These are phyloP conservation scores for Gila robusta DNA, from an alignment of 2,797 vertebrate species.

Conservation along the genomic window DNA sequence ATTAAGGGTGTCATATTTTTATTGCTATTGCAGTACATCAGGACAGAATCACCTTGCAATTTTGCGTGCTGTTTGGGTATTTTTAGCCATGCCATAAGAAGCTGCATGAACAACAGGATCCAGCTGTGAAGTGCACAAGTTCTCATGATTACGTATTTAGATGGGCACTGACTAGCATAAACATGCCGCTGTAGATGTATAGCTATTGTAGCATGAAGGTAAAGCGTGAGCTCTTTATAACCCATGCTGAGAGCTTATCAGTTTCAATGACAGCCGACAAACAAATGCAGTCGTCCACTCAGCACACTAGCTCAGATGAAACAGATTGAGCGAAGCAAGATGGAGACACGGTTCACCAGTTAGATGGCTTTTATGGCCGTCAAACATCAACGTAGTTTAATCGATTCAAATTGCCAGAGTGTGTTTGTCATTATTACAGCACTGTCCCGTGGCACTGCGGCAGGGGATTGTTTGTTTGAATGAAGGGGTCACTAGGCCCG, in stretches of 20 bases:
- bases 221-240: slow-evolving; percentile 36
- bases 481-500: slow-evolving; percentile 51
- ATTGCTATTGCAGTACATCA: slow-evolving; percentile 16
- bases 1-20: slow-evolving; percentile 28
- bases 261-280: slow-evolving; percentile 35
- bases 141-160: not conserved
- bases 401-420: slow-evolving; percentile 48
- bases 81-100: slow-evolving; percentile 24
- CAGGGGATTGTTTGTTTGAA: slow-evolving; percentile 40
- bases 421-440: slow-evolving; percentile 45
- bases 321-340: slow-evolving; percentile 48
- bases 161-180: slow-evolving; percentile 34
- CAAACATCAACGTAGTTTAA: slow-evolving; percentile 46
- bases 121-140: slow-evolving; percentile 27
- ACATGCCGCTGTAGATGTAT: slow-evolving; percentile 4
- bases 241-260: slow-evolving; percentile 25
- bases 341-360: slow-evolving; percentile 40
- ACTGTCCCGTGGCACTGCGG: slow-evolving; percentile 23
- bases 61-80: not conserved
- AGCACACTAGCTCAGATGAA: slow-evolving; percentile 29
- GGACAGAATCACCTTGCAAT: slow-evolving; percentile 31
- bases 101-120: slow-evolving; percentile 34
- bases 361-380: slow-evolving; percentile 39
- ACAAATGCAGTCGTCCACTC: slow-evolving; percentile 21
- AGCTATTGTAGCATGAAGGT: slow-evolving; percentile 43